Percentiles rank a stretch among this genome's conserved stretches.
These are phyloP conservation scores for Napeogenes sylphis DNA, from an alignment of 2,888 invertebrate genomes.

Conservation along the genomic window DNA sequence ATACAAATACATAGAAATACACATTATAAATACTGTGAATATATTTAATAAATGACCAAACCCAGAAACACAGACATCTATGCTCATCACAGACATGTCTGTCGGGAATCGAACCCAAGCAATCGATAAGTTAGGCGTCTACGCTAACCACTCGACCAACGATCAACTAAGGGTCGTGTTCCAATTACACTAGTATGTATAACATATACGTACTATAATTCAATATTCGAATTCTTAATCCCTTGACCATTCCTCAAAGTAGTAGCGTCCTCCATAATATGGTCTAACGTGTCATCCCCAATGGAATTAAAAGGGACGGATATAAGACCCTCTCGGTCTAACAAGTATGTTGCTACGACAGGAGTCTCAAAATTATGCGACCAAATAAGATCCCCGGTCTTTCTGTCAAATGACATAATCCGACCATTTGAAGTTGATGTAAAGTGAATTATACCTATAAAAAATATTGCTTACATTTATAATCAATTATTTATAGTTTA, in stretches of 20 bases:
- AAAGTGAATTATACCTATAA: conserved; percentile 89
- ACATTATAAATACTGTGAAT: too few relatives aligned
- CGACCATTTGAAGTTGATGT: conserved; percentile 93
- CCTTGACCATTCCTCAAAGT: conserved; percentile 76
- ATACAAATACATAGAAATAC: too few relatives aligned
- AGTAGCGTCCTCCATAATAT: conserved; percentile 79
- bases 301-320: conserved; percentile 93
- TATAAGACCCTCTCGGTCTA: conserved; percentile 86
- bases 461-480: conserved; percentile 1
- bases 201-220: conserved; percentile 74
- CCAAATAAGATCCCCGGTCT: conserved; percentile 91
- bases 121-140: too few relatives aligned
- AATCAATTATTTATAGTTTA: neutral
- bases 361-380: conserved; percentile 91
- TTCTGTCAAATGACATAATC: conserved; percentile 89
- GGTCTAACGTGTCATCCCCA: conserved; percentile 89
- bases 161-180: too few relatives aligned
- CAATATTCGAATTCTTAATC: conserved; percentile 78
- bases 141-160: too few relatives aligned
- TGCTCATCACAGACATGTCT: too few relatives aligned
- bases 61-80: too few relatives aligned
- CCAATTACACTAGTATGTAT: neutral
- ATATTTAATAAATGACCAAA: too few relatives aligned
- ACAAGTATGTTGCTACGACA: conserved; percentile 91
- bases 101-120: too few relatives aligned